These are phyloP conservation scores for Oreortyx pictus DNA, from an alignment of 2,797 vertebrate genomes.

Conservation along the genomic window DNA sequence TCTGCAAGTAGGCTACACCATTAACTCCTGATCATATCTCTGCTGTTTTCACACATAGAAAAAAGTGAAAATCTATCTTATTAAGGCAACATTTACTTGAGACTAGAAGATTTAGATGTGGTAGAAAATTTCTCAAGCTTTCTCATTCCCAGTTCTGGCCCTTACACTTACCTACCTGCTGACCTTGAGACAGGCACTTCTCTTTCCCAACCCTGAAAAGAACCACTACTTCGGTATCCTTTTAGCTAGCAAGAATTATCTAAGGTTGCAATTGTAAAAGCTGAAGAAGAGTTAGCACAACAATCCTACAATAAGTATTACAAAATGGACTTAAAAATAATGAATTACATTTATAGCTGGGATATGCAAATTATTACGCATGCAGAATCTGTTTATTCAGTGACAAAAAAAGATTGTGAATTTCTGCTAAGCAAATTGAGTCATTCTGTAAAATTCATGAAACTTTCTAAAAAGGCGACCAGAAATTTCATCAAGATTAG, in stretches of 20 bases:
- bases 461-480: slow-evolving; percentile 63
- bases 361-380: slow-evolving; percentile 61
- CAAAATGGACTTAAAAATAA: slow-evolving; percentile 68
- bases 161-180: background rate
- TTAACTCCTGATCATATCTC: background rate
- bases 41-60: background rate
- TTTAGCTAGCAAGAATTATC: slow-evolving; percentile 24
- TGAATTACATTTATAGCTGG: slow-evolving; percentile 67
- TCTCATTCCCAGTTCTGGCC: background rate
- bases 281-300: slow-evolving; percentile 38
- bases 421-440: slow-evolving; percentile 70
- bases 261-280: slow-evolving; percentile 43
- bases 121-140: background rate
- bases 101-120: background rate
- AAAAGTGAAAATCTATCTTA: background rate
- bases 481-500: slow-evolving; percentile 51
- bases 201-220: background rate
- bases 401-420: slow-evolving; percentile 72
- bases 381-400: slow-evolving; percentile 70
- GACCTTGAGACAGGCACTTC: background rate
- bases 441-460: slow-evolving; percentile 67
- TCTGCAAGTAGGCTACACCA: background rate
- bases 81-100: background rate
- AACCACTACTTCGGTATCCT: background rate
- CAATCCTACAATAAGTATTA: slow-evolving; percentile 66